phyloP scores from a whole-genome alignment of 2,888 invertebrate genomes.

The Ophion slaviceki region DNA sequence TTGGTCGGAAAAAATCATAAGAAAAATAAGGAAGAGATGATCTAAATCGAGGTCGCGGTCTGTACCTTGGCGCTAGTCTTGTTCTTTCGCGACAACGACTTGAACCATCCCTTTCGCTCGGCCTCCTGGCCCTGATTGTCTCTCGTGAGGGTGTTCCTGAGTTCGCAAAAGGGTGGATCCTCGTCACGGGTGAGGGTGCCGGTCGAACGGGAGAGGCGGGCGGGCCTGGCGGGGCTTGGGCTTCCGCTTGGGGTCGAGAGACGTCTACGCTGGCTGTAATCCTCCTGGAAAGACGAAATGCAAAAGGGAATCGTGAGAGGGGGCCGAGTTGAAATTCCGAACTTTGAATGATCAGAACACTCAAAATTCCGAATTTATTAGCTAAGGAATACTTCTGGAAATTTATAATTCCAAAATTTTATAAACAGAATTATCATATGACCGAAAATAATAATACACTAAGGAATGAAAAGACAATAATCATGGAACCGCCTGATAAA shows the following conservation, averaged over 20 bases:
- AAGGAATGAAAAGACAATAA: too few species aligned
- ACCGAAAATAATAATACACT: too few species aligned
- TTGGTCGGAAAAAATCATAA: too few species aligned
- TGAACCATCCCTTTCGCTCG: slow-evolving; percentile 89
- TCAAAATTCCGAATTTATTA: too few species aligned
- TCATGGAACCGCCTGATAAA: too few species aligned
- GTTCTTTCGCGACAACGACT: slow-evolving; percentile 90
- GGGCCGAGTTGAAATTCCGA: background rate
- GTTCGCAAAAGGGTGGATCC: slow-evolving; percentile 82
- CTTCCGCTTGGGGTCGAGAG: slow-evolving; percentile 91
- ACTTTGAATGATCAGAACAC: too few species aligned
- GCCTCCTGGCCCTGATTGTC: slow-evolving; percentile 84
- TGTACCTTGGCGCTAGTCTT: slow-evolving; percentile 84
- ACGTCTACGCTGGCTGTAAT: slow-evolving; percentile 90
- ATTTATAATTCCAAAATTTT: background rate
- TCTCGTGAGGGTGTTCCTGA: slow-evolving; percentile 82
- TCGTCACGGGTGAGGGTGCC: slow-evolving; percentile 81
- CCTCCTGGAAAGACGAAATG: slow-evolving; percentile 82
- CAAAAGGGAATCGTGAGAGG: slow-evolving; percentile 13
- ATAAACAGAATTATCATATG: too few species aligned
- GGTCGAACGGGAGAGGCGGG: slow-evolving; percentile 83
- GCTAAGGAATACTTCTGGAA: too few species aligned
- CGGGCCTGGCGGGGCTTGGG: slow-evolving; percentile 87
- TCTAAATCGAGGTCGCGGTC: too few species aligned
- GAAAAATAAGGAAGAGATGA: too few species aligned